Percentiles rank a stretch among this genome's conserved stretches.
Conservation (phyloP, 2,797 vertebrate genomes). For the Anguilla anguilla region DNA sequence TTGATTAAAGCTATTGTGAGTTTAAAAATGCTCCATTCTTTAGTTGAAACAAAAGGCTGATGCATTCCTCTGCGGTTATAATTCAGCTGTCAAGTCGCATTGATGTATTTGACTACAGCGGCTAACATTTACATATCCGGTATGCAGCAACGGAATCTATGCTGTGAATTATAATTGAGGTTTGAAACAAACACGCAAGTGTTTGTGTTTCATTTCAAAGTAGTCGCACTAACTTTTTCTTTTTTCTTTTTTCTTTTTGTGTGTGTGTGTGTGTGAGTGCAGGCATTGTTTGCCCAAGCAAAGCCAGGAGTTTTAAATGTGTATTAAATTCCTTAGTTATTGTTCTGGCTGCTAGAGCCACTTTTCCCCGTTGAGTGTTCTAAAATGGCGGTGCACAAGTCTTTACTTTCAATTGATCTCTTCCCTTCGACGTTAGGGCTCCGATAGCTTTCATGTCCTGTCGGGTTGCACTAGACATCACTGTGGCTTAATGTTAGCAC, state of each 20-base stretch:
- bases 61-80: constrained; percentile 82
- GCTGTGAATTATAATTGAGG: constrained; percentile 74
- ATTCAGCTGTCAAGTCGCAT: constrained; percentile 86
- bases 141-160: constrained; percentile 75
- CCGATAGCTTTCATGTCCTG: constrained; percentile 78
- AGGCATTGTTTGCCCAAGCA: constrained; percentile 76
- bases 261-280: constrained; percentile 65
- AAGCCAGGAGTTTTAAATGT: constrained; percentile 77
- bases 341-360: constrained; percentile 67
- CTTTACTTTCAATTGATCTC: constrained; percentile 60
- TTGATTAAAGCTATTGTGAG: constrained; percentile 97
- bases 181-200: constrained; percentile 66
- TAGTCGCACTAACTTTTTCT: constrained; percentile 75
- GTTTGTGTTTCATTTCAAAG: constrained; percentile 83
- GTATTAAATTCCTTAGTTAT: constrained; percentile 74
- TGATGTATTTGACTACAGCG: constrained; percentile 81
- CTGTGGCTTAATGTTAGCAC: constrained; percentile 86
- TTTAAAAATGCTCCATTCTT: constrained; percentile 85
- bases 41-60: constrained; percentile 84
- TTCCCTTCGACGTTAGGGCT: constrained; percentile 51
- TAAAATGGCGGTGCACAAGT: constrained; percentile 56
- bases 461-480: constrained; percentile 86
- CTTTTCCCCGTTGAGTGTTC: constrained; percentile 67
- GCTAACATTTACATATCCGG: constrained; percentile 84
- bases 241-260: constrained; percentile 7